Conservation (phyloP, 2,113 vertebrate species). For the Lucifuga dentata region DNA sequence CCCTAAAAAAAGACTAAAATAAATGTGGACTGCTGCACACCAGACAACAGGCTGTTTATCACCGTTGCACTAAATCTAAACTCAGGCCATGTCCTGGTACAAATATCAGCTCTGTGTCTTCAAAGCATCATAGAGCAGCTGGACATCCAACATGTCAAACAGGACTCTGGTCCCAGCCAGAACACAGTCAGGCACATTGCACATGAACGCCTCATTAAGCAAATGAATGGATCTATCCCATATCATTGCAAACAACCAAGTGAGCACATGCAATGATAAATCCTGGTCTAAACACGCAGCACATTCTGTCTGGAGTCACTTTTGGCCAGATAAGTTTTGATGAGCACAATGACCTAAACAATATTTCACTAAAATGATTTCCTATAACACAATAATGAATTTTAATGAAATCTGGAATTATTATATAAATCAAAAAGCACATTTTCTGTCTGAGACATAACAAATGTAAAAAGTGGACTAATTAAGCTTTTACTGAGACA, state of each 20-base stretch:
- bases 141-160: conserved; percentile 11
- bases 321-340: conserved; percentile 45
- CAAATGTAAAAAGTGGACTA: too few species aligned
- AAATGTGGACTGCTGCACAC: conserved; percentile 42
- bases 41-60: conserved; percentile 62
- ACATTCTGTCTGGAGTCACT: background rate
- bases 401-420: conserved; percentile 47
- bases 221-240: conserved; percentile 19
- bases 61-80: conserved; percentile 26
- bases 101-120: conserved; percentile 17
- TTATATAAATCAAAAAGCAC: conserved; percentile 43
- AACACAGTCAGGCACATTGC: conserved; percentile 19
- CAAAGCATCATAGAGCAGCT: conserved; percentile 23
- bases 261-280: background rate
- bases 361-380: conserved; percentile 37
- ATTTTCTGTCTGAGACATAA: conserved; percentile 15
- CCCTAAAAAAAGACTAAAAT: conserved; percentile 55
- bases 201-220: conserved; percentile 43
- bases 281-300: conserved; percentile 10
- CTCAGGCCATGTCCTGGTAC: conserved; percentile 12
- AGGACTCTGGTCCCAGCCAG: conserved; percentile 27
- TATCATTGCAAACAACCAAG: conserved; percentile 40
- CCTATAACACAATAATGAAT: conserved; percentile 50
- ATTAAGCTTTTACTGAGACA: too few species aligned
- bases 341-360: conserved; percentile 30